Evolutionary conservation across 2,888 invertebrate species (phyloP).

Genomic region (Eupithecia exiguata): DNA sequence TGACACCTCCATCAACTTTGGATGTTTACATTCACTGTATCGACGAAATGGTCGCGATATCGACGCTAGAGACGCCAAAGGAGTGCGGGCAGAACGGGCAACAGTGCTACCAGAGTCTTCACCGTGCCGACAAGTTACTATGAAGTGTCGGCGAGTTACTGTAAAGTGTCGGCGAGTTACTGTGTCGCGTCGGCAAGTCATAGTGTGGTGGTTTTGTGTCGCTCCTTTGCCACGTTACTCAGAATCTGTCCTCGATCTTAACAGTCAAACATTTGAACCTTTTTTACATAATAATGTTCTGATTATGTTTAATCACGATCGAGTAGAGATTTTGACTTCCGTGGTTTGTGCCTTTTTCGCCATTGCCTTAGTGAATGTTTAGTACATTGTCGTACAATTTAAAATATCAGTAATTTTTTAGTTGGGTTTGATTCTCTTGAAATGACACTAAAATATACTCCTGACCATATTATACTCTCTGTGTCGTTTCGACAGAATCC

Average conservation of each 20-base stretch:
- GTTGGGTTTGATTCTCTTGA: conserved; percentile 46
- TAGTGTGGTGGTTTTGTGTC: conserved; percentile 2
- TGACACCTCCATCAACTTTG: neutral
- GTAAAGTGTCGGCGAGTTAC: conserved; percentile 10
- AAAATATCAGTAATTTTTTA: conserved; percentile 12
- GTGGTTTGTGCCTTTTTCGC: conserved; percentile 25
- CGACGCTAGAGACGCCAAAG: conserved; percentile 7
- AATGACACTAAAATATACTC: conserved; percentile 44
- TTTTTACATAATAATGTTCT: conserved; percentile 31
- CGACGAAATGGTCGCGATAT: conserved; percentile 15
- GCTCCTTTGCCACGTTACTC: conserved; percentile 11
- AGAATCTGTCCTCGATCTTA: conserved; percentile 14
- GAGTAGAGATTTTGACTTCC: conserved; percentile 12
- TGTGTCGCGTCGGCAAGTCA: conserved; percentile 1
- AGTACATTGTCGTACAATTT: conserved; percentile 16
- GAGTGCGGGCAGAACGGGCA: conserved; percentile 1
- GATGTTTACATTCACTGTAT: conserved; percentile 14
- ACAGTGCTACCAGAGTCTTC: neutral
- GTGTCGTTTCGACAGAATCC: conserved; percentile 48
- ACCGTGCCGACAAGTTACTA: conserved; percentile 7
- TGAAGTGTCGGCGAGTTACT: conserved; percentile 9
- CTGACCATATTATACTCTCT: conserved; percentile 45
- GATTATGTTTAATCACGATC: conserved; percentile 14
- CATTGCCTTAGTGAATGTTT: conserved; percentile 30
- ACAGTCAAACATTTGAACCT: conserved; percentile 25